Percentiles rank a stretch among this genome's conserved stretches.
Evolutionary conservation across 2,888 invertebrate genomes (phyloP).

Genomic region (Lasioglossum marginatum): DNA sequence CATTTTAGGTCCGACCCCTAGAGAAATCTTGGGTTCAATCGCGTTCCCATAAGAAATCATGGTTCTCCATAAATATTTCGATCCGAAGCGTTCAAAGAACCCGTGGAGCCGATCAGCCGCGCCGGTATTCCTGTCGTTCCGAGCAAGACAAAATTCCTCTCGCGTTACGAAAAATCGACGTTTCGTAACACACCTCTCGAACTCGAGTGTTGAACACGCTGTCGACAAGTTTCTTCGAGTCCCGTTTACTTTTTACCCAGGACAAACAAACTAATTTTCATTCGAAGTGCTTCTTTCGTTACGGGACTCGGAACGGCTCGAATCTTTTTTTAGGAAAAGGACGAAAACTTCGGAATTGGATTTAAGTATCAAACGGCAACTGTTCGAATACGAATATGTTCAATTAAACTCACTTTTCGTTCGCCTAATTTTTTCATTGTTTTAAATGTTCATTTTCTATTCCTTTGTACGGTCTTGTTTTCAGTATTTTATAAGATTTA

Average conservation of each 20-base stretch:
- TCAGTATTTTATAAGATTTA: background rate
- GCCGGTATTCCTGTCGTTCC: constrained; percentile 27
- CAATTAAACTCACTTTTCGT: no score
- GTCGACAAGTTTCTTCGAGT: constrained; percentile 29
- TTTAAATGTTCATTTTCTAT: background rate
- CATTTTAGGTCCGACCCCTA: no score
- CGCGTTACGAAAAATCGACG: constrained; percentile 33
- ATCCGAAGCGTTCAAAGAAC: constrained; percentile 34
- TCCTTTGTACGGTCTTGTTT: no score
- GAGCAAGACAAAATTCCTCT: constrained; percentile 28
- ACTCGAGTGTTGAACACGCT: constrained; percentile 16
- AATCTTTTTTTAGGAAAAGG: background rate
- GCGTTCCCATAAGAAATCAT: constrained; percentile 55
- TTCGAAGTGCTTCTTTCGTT: background rate
- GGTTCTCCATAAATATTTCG: constrained; percentile 47
- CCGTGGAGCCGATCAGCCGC: constrained; percentile 10
- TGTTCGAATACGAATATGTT: background rate
- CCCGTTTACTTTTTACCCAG: background rate
- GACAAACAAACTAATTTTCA: constrained; percentile 8
- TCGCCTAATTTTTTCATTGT: background rate
- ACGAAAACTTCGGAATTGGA: background rate
- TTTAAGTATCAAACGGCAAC: background rate
- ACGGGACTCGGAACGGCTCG: background rate
- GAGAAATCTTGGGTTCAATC: constrained; percentile 32
- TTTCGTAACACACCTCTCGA: constrained; percentile 8